Evolutionary conservation across 1,140 invertebrate genomes (phyloP), one percentile per base, ranked within the genome.

Genomic region (Drosophila pectinifera): DNA sequence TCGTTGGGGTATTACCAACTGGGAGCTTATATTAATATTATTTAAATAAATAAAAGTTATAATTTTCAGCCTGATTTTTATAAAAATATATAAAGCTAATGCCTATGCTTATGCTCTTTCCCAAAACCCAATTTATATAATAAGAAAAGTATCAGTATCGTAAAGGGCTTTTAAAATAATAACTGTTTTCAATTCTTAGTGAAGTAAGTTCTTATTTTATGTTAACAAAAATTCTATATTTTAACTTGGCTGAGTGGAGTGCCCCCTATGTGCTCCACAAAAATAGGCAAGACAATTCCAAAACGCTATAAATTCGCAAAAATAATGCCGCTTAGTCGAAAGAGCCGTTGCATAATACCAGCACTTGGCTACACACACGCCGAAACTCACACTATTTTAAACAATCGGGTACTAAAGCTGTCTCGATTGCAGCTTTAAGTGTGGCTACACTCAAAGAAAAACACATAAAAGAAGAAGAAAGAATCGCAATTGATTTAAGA

Each of bases 311-410:
- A 65, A 82, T 51, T 68, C 45, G 31, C 38, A 56, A 63, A 55
- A 80, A 70, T 78, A 80, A 67, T 53, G 62, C 78, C 69, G 81
- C 70, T 86, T 80, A 80, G 77, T 46, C 73, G 46, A 80, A 88
- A 79, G 79, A 70, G 74, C 80, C 84, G 80, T 88, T 88, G 83
- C 84, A 89, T 89, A 80, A 89, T 31, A 28, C 48, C 48, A 58
- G 20, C 72, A 73, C 57, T 72, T 72, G 62, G 55, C 76, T 53
- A 62, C 34, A 28, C 78, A 68, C 31, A 48, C 34, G 48, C 18
- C 13, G 48, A 51, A 7, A 48, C 16, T 38, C 26, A 67, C 34
- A 43, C 31, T 41, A 61, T 51, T 62, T 58, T 62, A 58, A 74
- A 61, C 64, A 62, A 53, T 62, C 18, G 55, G 39, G 39, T 31